Percentiles rank a stretch among this genome's conserved stretches.
phyloP scores from a whole-genome alignment of 2,888 invertebrate genomes.

The Muschampia plurimacula region DNA sequence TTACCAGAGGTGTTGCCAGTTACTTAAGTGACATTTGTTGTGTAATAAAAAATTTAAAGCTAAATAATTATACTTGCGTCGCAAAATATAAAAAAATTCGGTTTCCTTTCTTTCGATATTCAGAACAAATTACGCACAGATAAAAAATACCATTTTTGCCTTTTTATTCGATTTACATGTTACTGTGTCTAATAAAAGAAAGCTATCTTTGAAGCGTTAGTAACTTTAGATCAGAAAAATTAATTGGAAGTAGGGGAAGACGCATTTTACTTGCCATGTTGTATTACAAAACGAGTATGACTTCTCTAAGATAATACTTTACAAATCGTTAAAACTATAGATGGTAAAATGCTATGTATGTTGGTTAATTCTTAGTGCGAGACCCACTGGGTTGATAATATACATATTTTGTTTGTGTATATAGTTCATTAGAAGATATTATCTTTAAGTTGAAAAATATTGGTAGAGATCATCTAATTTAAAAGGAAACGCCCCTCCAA shows the following conservation, averaged over 20 bases:
- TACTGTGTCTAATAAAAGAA: not conserved
- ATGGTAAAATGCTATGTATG: not conserved
- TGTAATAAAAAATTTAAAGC: too few relatives aligned
- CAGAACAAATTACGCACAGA: too few relatives aligned
- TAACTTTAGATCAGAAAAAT: not conserved
- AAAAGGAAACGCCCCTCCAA: too few relatives aligned
- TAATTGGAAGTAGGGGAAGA: slow-evolving; percentile 11
- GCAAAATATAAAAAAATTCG: too few relatives aligned
- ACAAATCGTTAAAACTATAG: not conserved
- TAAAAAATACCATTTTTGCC: not conserved
- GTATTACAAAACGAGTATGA: not conserved
- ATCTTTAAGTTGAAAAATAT: not conserved
- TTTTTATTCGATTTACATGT: not conserved
- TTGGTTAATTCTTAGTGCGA: not conserved
- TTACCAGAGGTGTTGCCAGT: too few relatives aligned
- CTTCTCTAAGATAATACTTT: not conserved
- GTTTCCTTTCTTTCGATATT: too few relatives aligned
- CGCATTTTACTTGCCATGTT: slow-evolving; percentile 14
- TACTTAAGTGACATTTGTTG: too few relatives aligned
- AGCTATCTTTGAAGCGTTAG: not conserved
- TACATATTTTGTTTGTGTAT: not conserved
- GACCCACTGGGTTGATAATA: not conserved
- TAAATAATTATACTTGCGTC: too few relatives aligned
- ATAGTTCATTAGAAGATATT: not conserved
- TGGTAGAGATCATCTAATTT: not conserved